Conservation (phyloP, 1,140 invertebrate genomes). For the Latrodectus geometricus region DNA sequence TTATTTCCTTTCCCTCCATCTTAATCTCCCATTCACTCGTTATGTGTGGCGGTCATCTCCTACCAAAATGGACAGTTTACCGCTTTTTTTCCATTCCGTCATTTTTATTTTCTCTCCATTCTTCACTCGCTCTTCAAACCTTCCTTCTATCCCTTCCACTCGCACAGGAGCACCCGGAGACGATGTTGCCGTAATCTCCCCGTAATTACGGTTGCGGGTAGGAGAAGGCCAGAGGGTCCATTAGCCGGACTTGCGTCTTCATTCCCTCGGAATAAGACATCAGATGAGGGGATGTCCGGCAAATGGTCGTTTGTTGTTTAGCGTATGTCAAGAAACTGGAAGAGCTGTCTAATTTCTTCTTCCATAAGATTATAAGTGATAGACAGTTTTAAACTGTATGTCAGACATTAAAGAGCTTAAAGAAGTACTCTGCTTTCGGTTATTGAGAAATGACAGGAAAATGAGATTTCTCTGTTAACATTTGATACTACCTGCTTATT, state of each 20-base stretch:
- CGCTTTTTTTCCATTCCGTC: background rate
- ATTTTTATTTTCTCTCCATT: background rate
- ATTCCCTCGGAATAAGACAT: slow-evolving; percentile 47
- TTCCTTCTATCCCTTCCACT: background rate
- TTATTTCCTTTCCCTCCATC: background rate
- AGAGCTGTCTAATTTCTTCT: too few relatives aligned
- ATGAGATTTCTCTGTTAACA: too few relatives aligned
- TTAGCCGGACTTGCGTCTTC: slow-evolving; percentile 18
- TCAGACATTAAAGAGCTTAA: too few relatives aligned
- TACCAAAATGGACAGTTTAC: background rate
- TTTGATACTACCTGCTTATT: too few relatives aligned
- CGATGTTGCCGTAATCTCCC: slow-evolving; percentile 25
- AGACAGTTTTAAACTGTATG: too few relatives aligned
- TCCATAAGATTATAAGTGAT: too few relatives aligned
- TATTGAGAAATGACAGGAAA: too few relatives aligned
- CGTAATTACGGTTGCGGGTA: slow-evolving; percentile 18
- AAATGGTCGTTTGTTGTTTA: slow-evolving; percentile 23
- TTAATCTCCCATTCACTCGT: slow-evolving; percentile 5
- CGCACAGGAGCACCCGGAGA: background rate
- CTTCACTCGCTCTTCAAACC: background rate
- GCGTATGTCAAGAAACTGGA: background rate
- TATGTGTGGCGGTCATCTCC: background rate
- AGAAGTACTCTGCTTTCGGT: too few relatives aligned
- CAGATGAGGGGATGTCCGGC: slow-evolving; percentile 18
- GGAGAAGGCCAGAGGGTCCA: slow-evolving; percentile 1